These are phyloP conservation scores for Gymnocheta viridis DNA, from an alignment of 2,888 invertebrate genomes.

Conservation along the genomic window DNA sequence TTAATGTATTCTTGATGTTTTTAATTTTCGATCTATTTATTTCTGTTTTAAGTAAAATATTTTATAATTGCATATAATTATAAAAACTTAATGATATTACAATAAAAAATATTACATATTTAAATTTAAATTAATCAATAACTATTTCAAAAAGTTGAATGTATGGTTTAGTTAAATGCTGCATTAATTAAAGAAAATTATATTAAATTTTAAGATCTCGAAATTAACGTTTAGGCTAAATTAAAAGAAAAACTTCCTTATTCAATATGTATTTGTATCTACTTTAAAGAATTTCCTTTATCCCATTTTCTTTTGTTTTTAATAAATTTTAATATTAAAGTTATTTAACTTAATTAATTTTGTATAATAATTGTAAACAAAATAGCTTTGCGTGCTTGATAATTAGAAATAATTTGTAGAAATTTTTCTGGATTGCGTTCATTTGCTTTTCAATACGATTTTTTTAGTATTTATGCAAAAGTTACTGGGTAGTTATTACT, in stretches of 20 bases:
- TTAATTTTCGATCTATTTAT: not conserved
- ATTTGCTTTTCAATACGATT: too few relatives aligned
- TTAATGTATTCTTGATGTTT: not conserved
- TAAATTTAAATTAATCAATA: too few relatives aligned
- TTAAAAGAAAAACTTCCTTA: not conserved
- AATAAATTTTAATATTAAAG: too few relatives aligned
- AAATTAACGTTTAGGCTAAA: not conserved
- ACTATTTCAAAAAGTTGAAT: too few relatives aligned
- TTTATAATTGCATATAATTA: not conserved
- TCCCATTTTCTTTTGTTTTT: not conserved
- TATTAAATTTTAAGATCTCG: not conserved
- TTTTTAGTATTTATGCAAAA: too few relatives aligned
- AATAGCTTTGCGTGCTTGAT: too few relatives aligned
- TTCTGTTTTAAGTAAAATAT: not conserved
- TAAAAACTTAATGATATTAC: not conserved
- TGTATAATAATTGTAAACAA: too few relatives aligned
- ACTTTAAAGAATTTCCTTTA: not conserved
- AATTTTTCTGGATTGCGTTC: too few relatives aligned
- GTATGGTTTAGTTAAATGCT: not conserved
- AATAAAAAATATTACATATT: not conserved
- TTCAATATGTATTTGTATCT: not conserved
- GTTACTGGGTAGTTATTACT: too few relatives aligned
- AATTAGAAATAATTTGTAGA: too few relatives aligned
- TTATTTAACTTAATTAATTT: too few relatives aligned
- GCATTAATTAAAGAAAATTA: not conserved